Conservation (phyloP, 2,797 vertebrate species). For the Sebastes dallii region DNA sequence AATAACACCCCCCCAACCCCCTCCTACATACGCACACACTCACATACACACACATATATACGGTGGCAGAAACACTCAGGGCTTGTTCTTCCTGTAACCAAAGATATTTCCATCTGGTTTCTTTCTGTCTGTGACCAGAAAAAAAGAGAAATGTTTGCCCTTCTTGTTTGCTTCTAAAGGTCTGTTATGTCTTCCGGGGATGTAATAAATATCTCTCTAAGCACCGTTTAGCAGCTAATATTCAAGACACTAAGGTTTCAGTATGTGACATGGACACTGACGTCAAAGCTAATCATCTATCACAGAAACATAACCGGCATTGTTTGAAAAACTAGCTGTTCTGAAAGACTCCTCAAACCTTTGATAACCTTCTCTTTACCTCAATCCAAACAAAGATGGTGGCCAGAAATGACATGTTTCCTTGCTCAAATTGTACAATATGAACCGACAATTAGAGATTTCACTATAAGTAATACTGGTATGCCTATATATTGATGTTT, state of each 20-base stretch:
- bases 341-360: not conserved
- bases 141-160: constrained; percentile 4
- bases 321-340: not conserved
- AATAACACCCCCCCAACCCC: constrained; percentile 38
- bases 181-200: constrained; percentile 18
- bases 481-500: not conserved
- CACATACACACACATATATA: constrained; percentile 10
- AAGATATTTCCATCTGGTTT: constrained; percentile 42
- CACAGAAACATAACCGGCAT: not conserved
- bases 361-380: not conserved
- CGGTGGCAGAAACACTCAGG: not conserved
- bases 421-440: not conserved
- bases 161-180: constrained; percentile 20
- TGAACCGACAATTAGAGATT: not conserved
- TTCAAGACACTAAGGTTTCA: not conserved
- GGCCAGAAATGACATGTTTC: not conserved
- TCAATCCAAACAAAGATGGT: not conserved
- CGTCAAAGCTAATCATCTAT: not conserved
- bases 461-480: not conserved
- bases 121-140: constrained; percentile 15
- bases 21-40: not conserved
- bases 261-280: not conserved
- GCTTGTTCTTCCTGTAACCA: constrained; percentile 49
- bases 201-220: constrained; percentile 31
- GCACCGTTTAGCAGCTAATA: constrained; percentile 7